Base-by-base conservation (phyloP, 2,797 vertebrate genomes). In the Neosalanx taihuensis region DNA sequence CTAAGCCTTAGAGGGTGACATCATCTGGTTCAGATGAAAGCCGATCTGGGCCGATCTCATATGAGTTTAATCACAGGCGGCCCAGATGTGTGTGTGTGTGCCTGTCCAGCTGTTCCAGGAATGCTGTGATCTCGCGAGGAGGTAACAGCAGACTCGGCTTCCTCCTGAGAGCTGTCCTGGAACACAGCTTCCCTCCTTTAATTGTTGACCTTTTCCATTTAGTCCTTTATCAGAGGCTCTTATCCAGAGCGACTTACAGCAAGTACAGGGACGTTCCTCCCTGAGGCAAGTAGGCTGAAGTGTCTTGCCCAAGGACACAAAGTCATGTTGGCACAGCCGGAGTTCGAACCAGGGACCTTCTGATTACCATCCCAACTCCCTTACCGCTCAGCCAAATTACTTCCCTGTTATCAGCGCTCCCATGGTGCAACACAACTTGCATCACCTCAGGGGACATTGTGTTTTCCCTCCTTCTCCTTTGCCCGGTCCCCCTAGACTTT, bases 91-190 rank as follows among this genome's bases (percentile, higher is more conserved):
- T 9, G 31, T 64, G 23, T 41, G 2, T 41, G 63, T 26, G 63
- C 35, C 35, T 18, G 37, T 71, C 62, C 75, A 79, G 78, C 78
- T 85, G 79, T 83, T 86, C 75, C 49, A 64, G 82, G 81, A 82
- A 82, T 82, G 75, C 60, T 77, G 61, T 53, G 31, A 33, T 63
- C 30, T 63, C 17, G 10, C 31, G 2, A 15, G 15, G 61, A 9
- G 30, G 61, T 17, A 12, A 5, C 10, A 33, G 12, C 26, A 17
- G 13, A 5, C 23, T 5, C 60, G 33, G 56, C 17, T 63, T 4
- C 59, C 23, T 61, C 59, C 59, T n/a, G 51, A 53, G 18, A 17
- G 1, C 51, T 53, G 51, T 5, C 18, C 51, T 53, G 18, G 51
- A 53, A 53, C 51, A 53, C 15, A 60, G 4, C 58, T 26, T 23